phyloP scores from a whole-genome alignment of 2,888 invertebrate genomes.

The Ectemnius cavifrons region DNA sequence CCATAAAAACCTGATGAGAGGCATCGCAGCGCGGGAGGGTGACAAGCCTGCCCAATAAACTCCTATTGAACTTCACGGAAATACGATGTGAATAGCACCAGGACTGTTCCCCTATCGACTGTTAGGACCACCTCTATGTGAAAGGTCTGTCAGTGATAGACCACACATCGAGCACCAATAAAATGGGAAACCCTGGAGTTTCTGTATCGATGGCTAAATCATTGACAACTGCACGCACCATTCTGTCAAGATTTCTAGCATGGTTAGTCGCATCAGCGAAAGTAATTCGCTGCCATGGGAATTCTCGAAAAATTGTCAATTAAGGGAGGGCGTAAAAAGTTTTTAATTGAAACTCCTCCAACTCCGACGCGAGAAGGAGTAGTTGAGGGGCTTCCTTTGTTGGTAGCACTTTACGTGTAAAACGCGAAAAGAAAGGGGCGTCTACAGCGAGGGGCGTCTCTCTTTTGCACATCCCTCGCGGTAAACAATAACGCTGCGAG shows the following conservation, averaged over 20 bases:
- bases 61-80: constrained; percentile 40
- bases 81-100: constrained; percentile 35
- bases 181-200: too few relatives aligned
- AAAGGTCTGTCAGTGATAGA: too few relatives aligned
- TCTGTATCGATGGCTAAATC: too few relatives aligned
- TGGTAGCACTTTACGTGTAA: constrained; percentile 49
- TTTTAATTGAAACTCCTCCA: constrained; percentile 15
- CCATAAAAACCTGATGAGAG: constrained; percentile 51
- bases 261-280: too few relatives aligned
- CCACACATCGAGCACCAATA: too few relatives aligned
- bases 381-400: constrained; percentile 50
- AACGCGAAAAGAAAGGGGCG: constrained; percentile 40
- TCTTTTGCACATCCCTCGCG: constrained; percentile 55
- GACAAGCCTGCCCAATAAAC: constrained; percentile 29
- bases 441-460: constrained; percentile 41
- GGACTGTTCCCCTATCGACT: not conserved
- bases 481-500: constrained; percentile 65
- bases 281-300: not conserved
- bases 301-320: too few relatives aligned
- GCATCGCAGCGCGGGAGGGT: constrained; percentile 35
- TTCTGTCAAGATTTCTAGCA: too few relatives aligned
- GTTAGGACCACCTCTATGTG: too few relatives aligned
- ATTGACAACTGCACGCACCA: too few relatives aligned
- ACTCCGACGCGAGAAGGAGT: constrained; percentile 21
- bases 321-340: constrained; percentile 13